phyloP scores from a whole-genome alignment of 2,797 vertebrate species.

The Tangara arthus region DNA sequence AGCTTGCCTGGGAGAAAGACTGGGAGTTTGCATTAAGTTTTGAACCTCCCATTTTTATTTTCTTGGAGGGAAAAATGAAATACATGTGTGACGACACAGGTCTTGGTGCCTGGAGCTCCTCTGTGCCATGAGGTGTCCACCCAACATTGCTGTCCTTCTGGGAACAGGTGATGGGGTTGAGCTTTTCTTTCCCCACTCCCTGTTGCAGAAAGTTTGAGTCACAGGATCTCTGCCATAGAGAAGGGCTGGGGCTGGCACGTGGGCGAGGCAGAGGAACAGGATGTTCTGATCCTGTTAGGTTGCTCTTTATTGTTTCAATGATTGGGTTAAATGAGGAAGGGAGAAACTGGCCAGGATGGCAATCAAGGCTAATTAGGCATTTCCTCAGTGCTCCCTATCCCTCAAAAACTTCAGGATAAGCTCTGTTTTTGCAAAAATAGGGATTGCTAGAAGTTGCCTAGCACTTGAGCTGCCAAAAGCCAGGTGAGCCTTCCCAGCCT shows the following conservation, averaged over 20 bases:
- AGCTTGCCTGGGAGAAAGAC: fast-evolving
- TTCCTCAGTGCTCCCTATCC: neutral
- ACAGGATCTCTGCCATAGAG: neutral
- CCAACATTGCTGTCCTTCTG: fast-evolving
- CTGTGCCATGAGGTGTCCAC: neutral
- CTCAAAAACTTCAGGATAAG: neutral
- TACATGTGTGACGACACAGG: fast-evolving
- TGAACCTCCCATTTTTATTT: neutral
- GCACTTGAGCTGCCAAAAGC: neutral
- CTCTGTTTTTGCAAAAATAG: neutral
- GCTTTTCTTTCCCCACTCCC: neutral
- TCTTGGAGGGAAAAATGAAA: neutral
- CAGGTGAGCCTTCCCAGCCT: neutral
- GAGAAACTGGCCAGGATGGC: neutral
- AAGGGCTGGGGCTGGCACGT: neutral
- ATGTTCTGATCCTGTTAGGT: neutral
- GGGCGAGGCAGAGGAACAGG: neutral
- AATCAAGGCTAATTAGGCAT: conserved; percentile 15
- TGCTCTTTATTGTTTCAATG: neutral
- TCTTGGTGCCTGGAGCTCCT: neutral
- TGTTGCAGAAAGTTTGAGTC: neutral
- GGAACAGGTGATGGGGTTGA: fast-evolving
- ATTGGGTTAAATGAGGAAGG: conserved; percentile 2
- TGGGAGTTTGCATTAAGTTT: neutral
- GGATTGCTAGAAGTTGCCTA: neutral